Evolutionary conservation across 2,888 invertebrate species (phyloP).

Genomic region (Conistra vaccinii): DNA sequence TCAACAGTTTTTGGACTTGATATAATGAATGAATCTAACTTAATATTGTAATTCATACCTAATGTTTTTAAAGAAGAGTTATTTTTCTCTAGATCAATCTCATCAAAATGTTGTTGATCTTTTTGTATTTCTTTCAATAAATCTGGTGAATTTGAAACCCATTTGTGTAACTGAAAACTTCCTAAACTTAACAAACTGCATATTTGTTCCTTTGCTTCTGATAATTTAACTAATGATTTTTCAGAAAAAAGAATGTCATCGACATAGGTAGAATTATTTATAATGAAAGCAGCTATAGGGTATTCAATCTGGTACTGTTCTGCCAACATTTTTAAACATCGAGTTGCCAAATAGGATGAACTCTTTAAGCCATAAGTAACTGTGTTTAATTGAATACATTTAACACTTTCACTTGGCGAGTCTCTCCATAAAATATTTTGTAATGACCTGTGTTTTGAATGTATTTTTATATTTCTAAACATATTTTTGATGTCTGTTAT

Average conservation of each 20-base stretch:
- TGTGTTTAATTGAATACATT: constrained; percentile 16
- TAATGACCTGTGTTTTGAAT: neutral
- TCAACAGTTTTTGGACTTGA: too few species aligned
- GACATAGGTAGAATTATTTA: constrained; percentile 5
- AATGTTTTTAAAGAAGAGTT: too few species aligned
- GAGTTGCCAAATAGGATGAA: constrained; percentile 9
- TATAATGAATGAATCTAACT: too few species aligned
- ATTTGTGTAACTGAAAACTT: too few species aligned
- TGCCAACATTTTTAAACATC: constrained; percentile 3
- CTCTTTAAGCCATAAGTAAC: constrained; percentile 13
- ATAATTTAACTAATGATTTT: too few species aligned
- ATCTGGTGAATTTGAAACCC: too few species aligned
- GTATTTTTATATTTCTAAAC: neutral
- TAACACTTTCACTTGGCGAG: neutral
- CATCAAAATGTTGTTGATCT: too few species aligned
- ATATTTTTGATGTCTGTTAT: constrained; percentile 18
- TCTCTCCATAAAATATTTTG: constrained; percentile 9
- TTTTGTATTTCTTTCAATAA: too few species aligned
- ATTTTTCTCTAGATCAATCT: too few species aligned
- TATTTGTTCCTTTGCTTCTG: too few species aligned
- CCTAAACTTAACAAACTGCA: too few species aligned
- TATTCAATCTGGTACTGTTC: neutral
- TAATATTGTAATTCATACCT: too few species aligned
- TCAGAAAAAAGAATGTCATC: constrained; percentile 4
- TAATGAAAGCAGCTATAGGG: neutral